Base-by-base conservation (phyloP, 64 coral and sea anemone species). In the Cladopsammia gracilis region DNA sequence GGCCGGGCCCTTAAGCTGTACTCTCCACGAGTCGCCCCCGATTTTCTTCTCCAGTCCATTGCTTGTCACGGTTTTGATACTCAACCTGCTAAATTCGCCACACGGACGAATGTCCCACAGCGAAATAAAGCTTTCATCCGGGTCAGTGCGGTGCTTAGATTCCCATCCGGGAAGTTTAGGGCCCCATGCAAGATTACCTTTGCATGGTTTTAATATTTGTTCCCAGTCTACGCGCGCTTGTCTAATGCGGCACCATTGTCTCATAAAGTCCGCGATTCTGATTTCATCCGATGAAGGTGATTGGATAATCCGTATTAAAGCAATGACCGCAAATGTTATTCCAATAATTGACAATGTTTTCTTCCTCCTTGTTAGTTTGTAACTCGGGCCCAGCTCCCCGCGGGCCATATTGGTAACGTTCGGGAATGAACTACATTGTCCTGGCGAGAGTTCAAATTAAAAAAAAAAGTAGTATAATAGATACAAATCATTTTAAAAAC, bases 21-120 rank as follows among this genome's bases (percentile, higher is more conserved):
- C 95, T 25, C 95, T 85, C 95, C 95, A 97, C 19, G 95, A 97
- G 82, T 97, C 95, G 10, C 95, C 95, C 53, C 95, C 95, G 56
- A 97, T 91, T 13, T 50, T 88, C 75, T 97, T 97, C 48, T 60
- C 48, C 18, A 45, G 1, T 25, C 95, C 95, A n/a, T 56, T 74
- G 42, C 54, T 77, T 34, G 92, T 87, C 20, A 90, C 68, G 11
- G 95, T 89, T 25, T 58, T 43, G 56, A 97, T 97, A n/a, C 82
- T 91, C 78, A 97, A 91, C 62, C 48, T 94, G 25, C 91, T 97
- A 49, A 94, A 97, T 65, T 97, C 92, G 11, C 95, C 95, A 24
- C 92, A 88, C 14, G 92, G 92, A 10, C 83, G 89, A 46, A 97
- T 97, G 34, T 97, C 92, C 95, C 95, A 97, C 19, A 97, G 20